A percentile compares a stretch with the other conserved stretches of the same genome.
Evolutionary conservation across 2,888 invertebrate species (phyloP).

Genomic region (Microdon myrmicae): DNA sequence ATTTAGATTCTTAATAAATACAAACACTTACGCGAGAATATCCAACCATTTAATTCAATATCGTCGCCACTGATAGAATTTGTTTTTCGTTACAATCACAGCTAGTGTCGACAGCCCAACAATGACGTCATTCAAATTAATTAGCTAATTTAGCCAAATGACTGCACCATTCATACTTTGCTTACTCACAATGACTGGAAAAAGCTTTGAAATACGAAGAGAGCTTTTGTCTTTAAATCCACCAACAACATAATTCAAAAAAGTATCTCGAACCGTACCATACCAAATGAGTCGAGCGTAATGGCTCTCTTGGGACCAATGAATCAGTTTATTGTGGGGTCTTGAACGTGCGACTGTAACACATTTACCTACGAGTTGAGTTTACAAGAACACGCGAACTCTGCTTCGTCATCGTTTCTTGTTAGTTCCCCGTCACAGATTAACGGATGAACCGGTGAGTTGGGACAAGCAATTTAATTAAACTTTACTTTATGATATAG

Average conservation of each 20-base stretch:
- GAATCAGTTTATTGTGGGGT: constrained; percentile 44
- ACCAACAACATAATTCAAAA: constrained; percentile 13
- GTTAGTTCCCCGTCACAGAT: neutral
- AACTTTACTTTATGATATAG: constrained; percentile 37
- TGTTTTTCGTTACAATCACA: too few species aligned
- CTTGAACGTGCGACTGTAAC: neutral
- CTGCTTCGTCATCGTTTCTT: constrained; percentile 3
- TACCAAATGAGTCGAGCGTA: constrained; percentile 17
- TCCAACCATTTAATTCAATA: too few species aligned
- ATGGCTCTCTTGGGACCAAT: constrained; percentile 28
- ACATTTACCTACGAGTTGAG: constrained; percentile 1
- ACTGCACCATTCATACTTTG: too few species aligned
- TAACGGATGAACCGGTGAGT: too few species aligned
- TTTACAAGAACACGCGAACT: constrained; percentile 12
- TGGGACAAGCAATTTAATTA: constrained; percentile 42
- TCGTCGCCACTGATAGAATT: too few species aligned
- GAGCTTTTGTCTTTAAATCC: constrained; percentile 28
- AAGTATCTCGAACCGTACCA: constrained; percentile 21
- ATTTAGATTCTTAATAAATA: too few species aligned
- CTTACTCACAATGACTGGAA: too few species aligned
- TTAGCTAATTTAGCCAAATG: too few species aligned
- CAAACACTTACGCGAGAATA: too few species aligned
- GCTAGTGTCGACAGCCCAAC: too few species aligned
- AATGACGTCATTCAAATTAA: too few species aligned
- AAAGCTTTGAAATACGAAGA: constrained; percentile 27